Base-by-base conservation (phyloP, 2,888 invertebrate genomes). In the Eurytoma adleriae region DNA sequence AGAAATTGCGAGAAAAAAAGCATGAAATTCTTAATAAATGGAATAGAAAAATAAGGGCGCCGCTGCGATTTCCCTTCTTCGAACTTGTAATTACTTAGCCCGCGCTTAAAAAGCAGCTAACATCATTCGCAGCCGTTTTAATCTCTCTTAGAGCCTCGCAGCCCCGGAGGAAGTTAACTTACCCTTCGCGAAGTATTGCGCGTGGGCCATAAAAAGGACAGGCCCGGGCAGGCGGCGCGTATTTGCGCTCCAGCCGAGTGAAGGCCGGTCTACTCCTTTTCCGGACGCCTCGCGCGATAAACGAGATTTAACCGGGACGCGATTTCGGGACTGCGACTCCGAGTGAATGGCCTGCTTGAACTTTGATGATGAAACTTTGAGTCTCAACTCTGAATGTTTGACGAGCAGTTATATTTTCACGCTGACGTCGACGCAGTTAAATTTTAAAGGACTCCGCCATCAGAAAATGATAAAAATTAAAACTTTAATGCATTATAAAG, bases 41-140 rank as follows among this genome's bases (percentile, higher is more conserved):
- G 10, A 48, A n/a, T 2, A 40, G 3, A 62, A 20, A 27, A 13
- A 61, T 13, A 20, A 61, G n/a, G 12, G 27, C 2, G 10, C 40
- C 10, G 40, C 40, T 40, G 10, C 54, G 64, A 61, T 64, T 74
- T 67, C 24, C 24, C 74, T 77, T 70, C 62, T 66, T 61, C 62
- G 24, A 74, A 64, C 48, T 70, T 40, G 66, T 74, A 81, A 81
- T 81, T 81, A 81, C 77, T 73, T 67, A 74, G 74, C 59, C 56
- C 52, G 54, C 64, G 56, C 40, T 69, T 40, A 52, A 69, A 81
- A 80, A 78, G 69, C 64, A 78, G 48, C 72, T 62, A 57, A 30
- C 56, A 76, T 72, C 76, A 72, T 67, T 80, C 75, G 76, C 56
- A 59, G 56, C 56, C 64, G 61, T 77, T 81, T 81, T 81, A 70